Base-by-base conservation (phyloP, 2,888 invertebrate genomes). In the Oscheius sp. region DNA sequence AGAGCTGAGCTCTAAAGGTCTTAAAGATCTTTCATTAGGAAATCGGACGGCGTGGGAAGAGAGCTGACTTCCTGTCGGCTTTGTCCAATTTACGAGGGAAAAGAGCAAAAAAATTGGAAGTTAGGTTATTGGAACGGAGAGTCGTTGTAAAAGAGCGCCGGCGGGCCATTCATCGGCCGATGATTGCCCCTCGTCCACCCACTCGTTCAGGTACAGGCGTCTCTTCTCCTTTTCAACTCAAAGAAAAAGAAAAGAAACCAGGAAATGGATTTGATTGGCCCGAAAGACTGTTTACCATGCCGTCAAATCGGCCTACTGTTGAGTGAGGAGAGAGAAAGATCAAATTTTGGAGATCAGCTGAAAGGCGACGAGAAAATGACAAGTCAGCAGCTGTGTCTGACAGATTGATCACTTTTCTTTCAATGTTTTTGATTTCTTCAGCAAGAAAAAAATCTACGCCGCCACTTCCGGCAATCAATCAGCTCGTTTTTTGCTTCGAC, bases 141-240 rank as follows among this genome's bases (percentile, higher is more conserved):
- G 58, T 6, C 25, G 58, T 15, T 15, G 39, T 25, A 17, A 20
- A 45, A 39, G 58, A 58, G 58, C 55, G 55, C 55, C 55, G 17
- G 55, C 55, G 34, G 55, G 15, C 34, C 55, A 55, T 55, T 55
- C 55, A 55, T 55, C 34, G 34, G 55, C 48, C 48, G 55, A 33
- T 55, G 55, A 55, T 55, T 29, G 55, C 55, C 42, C 42, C 55
- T 55, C 34, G 55, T 55, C 55, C 55, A 55, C 55, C 55, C 55
- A 55, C 55, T 55, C 55, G 20, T n/a, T n/a, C 55, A 55, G 55
- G 55, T 55, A 55, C 55, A 55, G 55, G 55, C 42, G 15, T 15
- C 42, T 42, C 42, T 37, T 37, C 37, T 37, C 15, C 37, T n/a
- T n/a, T 42, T 42, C 4, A 20, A 42, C 42, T 42, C 20, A 17